Percentiles rank a stretch among this genome's conserved stretches.
These are phyloP conservation scores for Papilio polytes DNA, from an alignment of 1,140 invertebrate species.

Conservation along the genomic window DNA sequence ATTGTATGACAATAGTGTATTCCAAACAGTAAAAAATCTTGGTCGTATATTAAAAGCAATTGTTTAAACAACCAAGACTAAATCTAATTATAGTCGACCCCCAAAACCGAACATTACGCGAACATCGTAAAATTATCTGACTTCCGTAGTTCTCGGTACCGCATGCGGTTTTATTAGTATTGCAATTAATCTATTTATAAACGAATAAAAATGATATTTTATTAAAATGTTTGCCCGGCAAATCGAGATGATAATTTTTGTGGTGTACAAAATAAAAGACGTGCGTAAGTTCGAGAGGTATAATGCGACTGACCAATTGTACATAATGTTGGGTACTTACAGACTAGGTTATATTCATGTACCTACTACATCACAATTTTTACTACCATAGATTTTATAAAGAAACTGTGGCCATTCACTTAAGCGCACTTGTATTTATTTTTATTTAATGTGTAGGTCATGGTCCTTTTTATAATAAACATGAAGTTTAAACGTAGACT, in stretches of 20 bases:
- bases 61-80: conserved; percentile 15
- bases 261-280: no score
- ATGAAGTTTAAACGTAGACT: not conserved
- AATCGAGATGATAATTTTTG: not conserved
- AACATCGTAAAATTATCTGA: conserved; percentile 37
- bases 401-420: no score
- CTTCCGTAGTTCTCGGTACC: conserved; percentile 32
- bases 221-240: not conserved
- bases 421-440: no score
- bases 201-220: conserved; percentile 10
- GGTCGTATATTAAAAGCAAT: not conserved
- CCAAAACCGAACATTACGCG: conserved; percentile 36
- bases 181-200: conserved; percentile 34
- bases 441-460: no score
- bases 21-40: not conserved
- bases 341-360: no score
- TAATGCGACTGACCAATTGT: no score
- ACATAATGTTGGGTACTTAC: no score
- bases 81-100: conserved; percentile 36
- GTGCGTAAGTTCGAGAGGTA: no score
- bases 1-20: no score
- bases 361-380: no score
- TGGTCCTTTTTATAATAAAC: not conserved
- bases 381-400: no score
- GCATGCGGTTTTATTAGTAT: conserved; percentile 39